These are phyloP conservation scores for Tinea trinotella DNA, from an alignment of 2,888 invertebrate species.

Conservation along the genomic window DNA sequence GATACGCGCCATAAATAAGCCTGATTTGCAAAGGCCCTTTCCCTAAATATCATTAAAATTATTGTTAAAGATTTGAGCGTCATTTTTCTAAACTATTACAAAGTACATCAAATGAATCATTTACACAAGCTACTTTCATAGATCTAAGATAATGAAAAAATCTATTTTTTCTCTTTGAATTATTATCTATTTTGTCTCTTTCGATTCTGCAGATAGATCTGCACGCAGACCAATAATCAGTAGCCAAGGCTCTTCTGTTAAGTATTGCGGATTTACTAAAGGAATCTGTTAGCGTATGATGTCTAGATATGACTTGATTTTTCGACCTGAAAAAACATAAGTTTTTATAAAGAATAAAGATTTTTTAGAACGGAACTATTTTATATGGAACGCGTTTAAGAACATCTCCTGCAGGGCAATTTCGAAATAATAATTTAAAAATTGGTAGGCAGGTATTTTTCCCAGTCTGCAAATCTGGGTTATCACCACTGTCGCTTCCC, in stretches of 20 bases:
- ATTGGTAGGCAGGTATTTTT: too few relatives aligned
- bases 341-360: neutral
- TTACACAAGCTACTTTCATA: constrained; percentile 57
- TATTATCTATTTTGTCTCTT: constrained; percentile 68
- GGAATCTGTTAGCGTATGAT: constrained; percentile 54
- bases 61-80: neutral
- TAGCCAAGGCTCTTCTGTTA: constrained; percentile 67
- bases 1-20: too few relatives aligned
- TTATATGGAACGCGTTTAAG: too few relatives aligned
- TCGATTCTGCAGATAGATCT: constrained; percentile 81
- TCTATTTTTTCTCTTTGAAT: constrained; percentile 78
- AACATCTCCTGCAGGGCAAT: too few relatives aligned
- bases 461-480: too few relatives aligned
- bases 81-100: constrained; percentile 44
- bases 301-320: constrained; percentile 46
- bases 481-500: too few relatives aligned
- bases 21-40: too few relatives aligned
- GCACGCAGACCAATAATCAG: constrained; percentile 80
- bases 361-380: too few relatives aligned
- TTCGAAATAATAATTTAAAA: too few relatives aligned
- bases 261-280: constrained; percentile 58
- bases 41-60: too few relatives aligned
- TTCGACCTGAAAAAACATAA: constrained; percentile 54
- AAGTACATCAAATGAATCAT: constrained; percentile 60
- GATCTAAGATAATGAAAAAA: constrained; percentile 85